A percentile compares a stretch with the other conserved stretches of the same genome.
These are phyloP conservation scores for Eupsittula cactorum DNA, from an alignment of 2,113 vertebrate species.

Conservation along the genomic window DNA sequence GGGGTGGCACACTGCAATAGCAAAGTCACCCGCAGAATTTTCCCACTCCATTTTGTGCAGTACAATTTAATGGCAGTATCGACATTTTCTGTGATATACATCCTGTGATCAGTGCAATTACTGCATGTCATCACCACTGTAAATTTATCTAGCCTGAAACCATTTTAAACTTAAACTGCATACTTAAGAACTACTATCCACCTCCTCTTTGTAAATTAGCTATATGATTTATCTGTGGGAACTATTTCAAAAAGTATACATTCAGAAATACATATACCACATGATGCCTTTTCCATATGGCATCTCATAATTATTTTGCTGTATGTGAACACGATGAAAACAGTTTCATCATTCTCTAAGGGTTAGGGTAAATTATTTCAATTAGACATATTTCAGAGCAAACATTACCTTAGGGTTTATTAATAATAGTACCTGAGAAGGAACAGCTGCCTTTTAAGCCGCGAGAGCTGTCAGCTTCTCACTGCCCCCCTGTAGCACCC, in stretches of 20 bases:
- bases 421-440: slow-evolving; percentile 96
- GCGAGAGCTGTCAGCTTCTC: slow-evolving; percentile 83
- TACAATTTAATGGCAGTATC: slow-evolving; percentile 19
- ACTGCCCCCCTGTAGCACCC: slow-evolving; percentile 76
- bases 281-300: slow-evolving; percentile 90
- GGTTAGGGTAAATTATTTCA: slow-evolving; percentile 92
- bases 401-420: slow-evolving; percentile 86
- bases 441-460: slow-evolving; percentile 94
- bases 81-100: slow-evolving; percentile 64
- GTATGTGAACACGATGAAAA: slow-evolving; percentile 87
- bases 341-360: slow-evolving; percentile 86
- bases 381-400: slow-evolving; percentile 85
- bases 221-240: slow-evolving; percentile 81
- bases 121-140: slow-evolving; percentile 69
- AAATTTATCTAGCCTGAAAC: slow-evolving; percentile 73
- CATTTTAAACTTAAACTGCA: slow-evolving; percentile 72
- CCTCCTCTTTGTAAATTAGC: slow-evolving; percentile 79
- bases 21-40: neutral
- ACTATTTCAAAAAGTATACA: slow-evolving; percentile 81
- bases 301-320: slow-evolving; percentile 83
- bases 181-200: slow-evolving; percentile 71
- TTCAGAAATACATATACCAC: slow-evolving; percentile 80
- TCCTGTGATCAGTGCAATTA: slow-evolving; percentile 70
- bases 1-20: neutral
- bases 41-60: neutral